These are phyloP conservation scores for Gymnodraco acuticeps DNA, from an alignment of 2,797 vertebrate species.

Conservation along the genomic window DNA sequence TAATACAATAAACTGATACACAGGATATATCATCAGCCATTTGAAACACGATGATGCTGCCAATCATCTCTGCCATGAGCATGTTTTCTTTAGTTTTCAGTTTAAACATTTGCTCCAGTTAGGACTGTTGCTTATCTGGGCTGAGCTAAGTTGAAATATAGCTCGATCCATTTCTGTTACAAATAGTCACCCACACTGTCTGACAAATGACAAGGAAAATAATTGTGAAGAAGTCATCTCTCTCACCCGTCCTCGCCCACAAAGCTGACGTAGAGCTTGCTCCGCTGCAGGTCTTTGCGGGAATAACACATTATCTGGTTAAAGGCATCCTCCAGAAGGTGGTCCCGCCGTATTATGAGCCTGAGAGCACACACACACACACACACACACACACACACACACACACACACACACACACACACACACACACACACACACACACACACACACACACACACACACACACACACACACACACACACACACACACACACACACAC, in stretches of 20 bases:
- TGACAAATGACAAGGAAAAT: not conserved
- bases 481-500: not conserved
- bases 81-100: not conserved
- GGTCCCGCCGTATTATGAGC: slow-evolving; percentile 96
- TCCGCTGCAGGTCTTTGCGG: slow-evolving; percentile 96
- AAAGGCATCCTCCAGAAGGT: slow-evolving; percentile 97
- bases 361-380: slow-evolving; percentile 72
- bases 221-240: slow-evolving; percentile 11
- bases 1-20: not conserved
- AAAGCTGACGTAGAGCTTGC: slow-evolving; percentile 97
- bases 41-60: not conserved
- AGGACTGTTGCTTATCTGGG: not conserved
- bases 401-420: not conserved
- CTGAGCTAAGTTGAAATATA: slow-evolving; percentile 11
- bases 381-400: slow-evolving; percentile 19
- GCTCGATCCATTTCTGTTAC: not conserved
- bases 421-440: slow-evolving; percentile 2
- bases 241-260: slow-evolving; percentile 97
- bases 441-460: slow-evolving; percentile 15
- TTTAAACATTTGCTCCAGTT: no score
- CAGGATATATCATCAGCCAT: not conserved
- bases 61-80: slow-evolving; percentile 1
- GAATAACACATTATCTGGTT: slow-evolving; percentile 99
- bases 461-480: not conserved
- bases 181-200: slow-evolving; percentile 9